Evolutionary conservation across 1,140 invertebrate species (phyloP).

Genomic region (Pollicipes pollicipes): DNA sequence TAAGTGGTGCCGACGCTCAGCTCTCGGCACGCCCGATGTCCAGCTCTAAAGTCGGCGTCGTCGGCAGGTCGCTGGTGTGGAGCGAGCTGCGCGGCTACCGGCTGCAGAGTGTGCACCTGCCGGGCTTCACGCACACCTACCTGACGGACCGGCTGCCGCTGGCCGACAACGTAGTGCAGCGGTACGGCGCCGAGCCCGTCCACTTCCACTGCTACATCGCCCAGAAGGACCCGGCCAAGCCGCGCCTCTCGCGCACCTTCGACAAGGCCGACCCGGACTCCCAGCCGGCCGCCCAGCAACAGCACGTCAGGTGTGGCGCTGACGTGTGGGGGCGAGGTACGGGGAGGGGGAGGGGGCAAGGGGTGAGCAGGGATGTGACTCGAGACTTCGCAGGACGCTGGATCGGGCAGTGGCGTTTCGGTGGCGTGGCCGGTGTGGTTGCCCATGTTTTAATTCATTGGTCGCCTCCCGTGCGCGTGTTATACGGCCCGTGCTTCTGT

Average conservation of each 20-base stretch:
- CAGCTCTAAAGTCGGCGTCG: no score
- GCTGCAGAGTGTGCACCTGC: slow-evolving; percentile 18
- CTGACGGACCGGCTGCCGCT: slow-evolving; percentile 7
- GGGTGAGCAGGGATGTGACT: no score
- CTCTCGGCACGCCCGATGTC: no score
- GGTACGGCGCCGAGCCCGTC: neutral
- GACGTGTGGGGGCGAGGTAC: no score
- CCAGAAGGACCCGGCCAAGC: slow-evolving; percentile 2
- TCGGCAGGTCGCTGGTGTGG: slow-evolving; percentile 22
- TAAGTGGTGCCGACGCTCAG: no score
- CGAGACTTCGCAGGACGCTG: no score
- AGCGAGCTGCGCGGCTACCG: slow-evolving; percentile 23
- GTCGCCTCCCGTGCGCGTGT: no score
- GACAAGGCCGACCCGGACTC: neutral
- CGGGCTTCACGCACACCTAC: slow-evolving; percentile 9
- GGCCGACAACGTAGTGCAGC: neutral
- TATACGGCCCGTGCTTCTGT: no score
- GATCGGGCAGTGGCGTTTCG: no score
- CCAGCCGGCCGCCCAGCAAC: neutral
- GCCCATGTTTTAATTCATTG: no score
- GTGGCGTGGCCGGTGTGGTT: no score
- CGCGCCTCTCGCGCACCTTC: neutral
- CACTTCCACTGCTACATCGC: slow-evolving; percentile 5
- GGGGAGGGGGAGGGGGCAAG: no score
- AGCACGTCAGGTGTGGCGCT: slow-evolving; percentile 1